These are phyloP conservation scores for Halcyon malimbica DNA, from an alignment of 2,113 vertebrate genomes.

Conservation along the genomic window DNA sequence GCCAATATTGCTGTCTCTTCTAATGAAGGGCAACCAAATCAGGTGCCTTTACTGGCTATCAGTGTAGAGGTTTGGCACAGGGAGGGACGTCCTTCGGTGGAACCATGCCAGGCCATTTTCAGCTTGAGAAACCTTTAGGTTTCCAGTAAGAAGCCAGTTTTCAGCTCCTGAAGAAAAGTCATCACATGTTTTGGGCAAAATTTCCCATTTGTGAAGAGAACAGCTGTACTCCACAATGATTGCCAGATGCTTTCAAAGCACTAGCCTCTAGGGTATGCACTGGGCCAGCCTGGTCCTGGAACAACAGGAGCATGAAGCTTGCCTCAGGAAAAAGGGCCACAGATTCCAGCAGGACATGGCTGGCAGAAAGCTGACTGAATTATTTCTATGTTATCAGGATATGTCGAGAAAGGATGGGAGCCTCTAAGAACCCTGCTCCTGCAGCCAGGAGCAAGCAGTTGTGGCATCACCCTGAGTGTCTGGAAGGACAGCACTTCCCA, in stretches of 20 bases:
- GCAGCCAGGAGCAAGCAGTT: not conserved
- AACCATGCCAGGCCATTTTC: not conserved
- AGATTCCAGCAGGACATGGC: not conserved
- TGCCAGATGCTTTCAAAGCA: not conserved
- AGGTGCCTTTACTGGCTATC: not conserved
- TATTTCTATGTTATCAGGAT: not conserved
- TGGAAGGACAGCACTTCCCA: not conserved
- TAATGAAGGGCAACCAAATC: not conserved
- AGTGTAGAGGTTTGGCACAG: not conserved
- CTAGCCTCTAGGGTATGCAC: not conserved
- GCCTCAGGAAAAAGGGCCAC: not conserved
- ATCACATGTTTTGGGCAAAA: not conserved
- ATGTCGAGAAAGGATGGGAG: accelerated
- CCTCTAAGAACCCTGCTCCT: not conserved
- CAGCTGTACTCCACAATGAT: not conserved
- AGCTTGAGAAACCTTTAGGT: not conserved
- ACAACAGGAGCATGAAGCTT: not conserved
- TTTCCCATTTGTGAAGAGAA: not conserved
- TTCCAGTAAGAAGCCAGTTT: not conserved
- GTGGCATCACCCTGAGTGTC: not conserved
- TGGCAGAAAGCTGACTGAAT: not conserved
- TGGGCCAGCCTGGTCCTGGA: not conserved
- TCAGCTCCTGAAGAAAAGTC: not conserved
- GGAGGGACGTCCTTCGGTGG: not conserved
- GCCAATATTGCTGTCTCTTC: not conserved